These are phyloP conservation scores for Dioctria linearis DNA, from an alignment of 2,888 invertebrate genomes.

Conservation along the genomic window DNA sequence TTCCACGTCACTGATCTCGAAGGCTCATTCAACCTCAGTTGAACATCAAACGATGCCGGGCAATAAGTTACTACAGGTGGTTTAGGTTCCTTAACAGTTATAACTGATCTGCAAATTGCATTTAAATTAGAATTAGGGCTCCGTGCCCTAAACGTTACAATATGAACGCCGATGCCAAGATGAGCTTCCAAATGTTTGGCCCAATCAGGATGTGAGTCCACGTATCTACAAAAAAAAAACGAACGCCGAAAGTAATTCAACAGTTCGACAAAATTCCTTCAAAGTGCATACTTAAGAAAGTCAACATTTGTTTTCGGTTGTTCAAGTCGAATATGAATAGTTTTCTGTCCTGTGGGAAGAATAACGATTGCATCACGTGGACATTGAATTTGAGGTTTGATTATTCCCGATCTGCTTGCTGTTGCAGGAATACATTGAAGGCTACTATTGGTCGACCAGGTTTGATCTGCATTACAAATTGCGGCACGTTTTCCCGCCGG, in stretches of 20 bases:
- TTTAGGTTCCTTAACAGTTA: slow-evolving; percentile 75
- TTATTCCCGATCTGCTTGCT: slow-evolving; percentile 61
- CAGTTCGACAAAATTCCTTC: background rate
- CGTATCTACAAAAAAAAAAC: slow-evolving; percentile 70
- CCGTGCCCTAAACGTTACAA: slow-evolving; percentile 75
- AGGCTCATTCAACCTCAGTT: slow-evolving; percentile 73
- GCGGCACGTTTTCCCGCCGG: slow-evolving; percentile 65
- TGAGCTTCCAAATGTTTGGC: slow-evolving; percentile 75
- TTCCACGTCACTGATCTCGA: slow-evolving; percentile 76
- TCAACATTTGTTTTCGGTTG: slow-evolving; percentile 77
- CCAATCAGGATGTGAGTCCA: slow-evolving; percentile 77
- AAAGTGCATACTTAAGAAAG: slow-evolving; percentile 73
- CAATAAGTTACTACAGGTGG: slow-evolving; percentile 75
- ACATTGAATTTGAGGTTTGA: slow-evolving; percentile 76
- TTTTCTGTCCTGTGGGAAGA: slow-evolving; percentile 70
- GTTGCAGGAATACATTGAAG: slow-evolving; percentile 64
- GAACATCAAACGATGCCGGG: slow-evolving; percentile 76
- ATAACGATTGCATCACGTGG: slow-evolving; percentile 76
- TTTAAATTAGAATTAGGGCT: slow-evolving; percentile 74
- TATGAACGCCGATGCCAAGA: slow-evolving; percentile 75
- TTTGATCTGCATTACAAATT: slow-evolving; percentile 66
- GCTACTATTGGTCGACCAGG: slow-evolving; percentile 67
- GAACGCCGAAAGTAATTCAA: background rate
- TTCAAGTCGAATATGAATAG: slow-evolving; percentile 71
- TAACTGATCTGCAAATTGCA: slow-evolving; percentile 75